Base-by-base conservation (phyloP, 2,113 vertebrate species). In the Callaeas wilsoni region DNA sequence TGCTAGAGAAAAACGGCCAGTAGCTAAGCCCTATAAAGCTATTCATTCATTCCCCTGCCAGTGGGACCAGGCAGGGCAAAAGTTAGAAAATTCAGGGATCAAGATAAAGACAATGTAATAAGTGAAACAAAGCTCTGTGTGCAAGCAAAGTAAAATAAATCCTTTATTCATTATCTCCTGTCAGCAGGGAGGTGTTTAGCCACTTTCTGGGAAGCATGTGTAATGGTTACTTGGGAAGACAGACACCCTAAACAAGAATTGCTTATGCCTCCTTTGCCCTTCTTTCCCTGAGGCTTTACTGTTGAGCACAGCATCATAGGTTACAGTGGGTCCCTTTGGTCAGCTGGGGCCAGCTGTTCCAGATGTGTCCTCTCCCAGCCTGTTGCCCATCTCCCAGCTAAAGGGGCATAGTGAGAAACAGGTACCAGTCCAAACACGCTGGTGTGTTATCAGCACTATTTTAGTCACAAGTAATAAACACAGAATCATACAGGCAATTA, bases 261-360 rank as follows among this genome's bases (percentile, higher is more conserved):
- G 25, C 8, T 56, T 25, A 17, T 0, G 0, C 7, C 7, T 32
- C 5, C 29, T 74, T 59, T 25, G 7, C 4, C 4, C 8, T 42
- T 19, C 10, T 49, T 53, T 68, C 20, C 10, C 29, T 23, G 35
- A 76, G 21, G 13, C 44, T 84, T 84, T 44, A 29, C 12, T 39
- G 7, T 33, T 47, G n/a, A 71, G 21, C 25, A 71, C 4, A 50
- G 3, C 13, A 30, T 27, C 29, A 33, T 1, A 10, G 22, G 19
- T 32, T 42, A 29, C 4, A 47, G 42, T 4, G 16, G 39, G 30
- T 19, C 5, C 25, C 14, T 49, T 37, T 30, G 6, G 15, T 41
- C n/a, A 53, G 1, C 3, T 67, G 1, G 1, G 11, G 15, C 47
- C 37, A 65, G 27, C 37, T 70, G 21, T 75, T 26, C 13, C 15